Evolutionary conservation across 1,140 invertebrate species (phyloP), one percentile per base, ranked within the genome.

Genomic region (Anastatus disparis): DNA sequence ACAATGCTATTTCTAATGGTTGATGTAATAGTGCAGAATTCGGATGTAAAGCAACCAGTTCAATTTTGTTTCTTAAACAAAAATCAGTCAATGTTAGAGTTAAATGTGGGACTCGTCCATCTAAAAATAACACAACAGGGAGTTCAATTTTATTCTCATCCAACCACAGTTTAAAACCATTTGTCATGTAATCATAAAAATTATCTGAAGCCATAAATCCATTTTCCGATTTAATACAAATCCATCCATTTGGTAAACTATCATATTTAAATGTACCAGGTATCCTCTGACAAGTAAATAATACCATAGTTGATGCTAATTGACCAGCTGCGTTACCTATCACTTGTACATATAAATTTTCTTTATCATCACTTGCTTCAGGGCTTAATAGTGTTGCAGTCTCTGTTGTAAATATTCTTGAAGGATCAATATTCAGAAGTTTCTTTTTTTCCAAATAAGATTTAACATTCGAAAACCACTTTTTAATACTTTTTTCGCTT

Each of bases 271-370:
- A 6, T 7, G 17, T 59, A 3, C 1, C 9, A 7, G 17, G n/a
- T 52, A 26, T 52, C n/a, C 15, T 29, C n/a, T 56, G 27, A 40
- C 40, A 40, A 38, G 3, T 40, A 31, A 9, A 29, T 17, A 55
- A 12, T 13, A 40, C 8, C 35, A 59, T 40, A 38, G 31, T 1
- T 7, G 55, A 31, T 20, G 17, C 55, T 24, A 59, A 7, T 42
- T 59, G 29, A 26, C 55, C 55, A 59, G 29, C 35, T 12, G 55
- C 55, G 20, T 59, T 59, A 15, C 55, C 55, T 40, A 17, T n/a
- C 7, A 55, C 7, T n/a, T 55, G 52, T n/a, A 55, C 7, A 27
- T 7, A 6, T 29, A 55, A 55, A 29, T 29, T 15, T 26, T 52
- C 48, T 29, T 13, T 29, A 27, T 55, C 27, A 3, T 15, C 26